phyloP scores from a whole-genome alignment of 2,113 vertebrate species.

The Myotis brandtii region DNA sequence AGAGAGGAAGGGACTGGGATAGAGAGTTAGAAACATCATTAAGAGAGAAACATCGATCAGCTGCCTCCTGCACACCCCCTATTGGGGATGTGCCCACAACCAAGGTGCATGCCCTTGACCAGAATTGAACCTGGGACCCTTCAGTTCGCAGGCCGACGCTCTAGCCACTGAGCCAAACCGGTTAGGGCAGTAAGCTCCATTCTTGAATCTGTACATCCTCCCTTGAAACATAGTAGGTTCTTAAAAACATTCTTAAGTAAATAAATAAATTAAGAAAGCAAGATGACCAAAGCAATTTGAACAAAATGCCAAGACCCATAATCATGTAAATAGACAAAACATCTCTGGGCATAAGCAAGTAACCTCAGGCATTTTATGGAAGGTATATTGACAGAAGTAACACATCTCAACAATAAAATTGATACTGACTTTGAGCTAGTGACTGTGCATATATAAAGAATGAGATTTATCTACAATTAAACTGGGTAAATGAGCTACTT shows the following conservation, averaged over 20 bases:
- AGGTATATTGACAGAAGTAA: background rate
- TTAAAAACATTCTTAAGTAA: background rate
- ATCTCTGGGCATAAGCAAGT: background rate
- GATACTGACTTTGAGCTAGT: background rate
- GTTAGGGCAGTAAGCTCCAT: too few species aligned
- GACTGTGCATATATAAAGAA: background rate
- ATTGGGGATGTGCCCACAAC: too few species aligned
- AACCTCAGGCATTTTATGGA: background rate
- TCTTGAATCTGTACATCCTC: background rate
- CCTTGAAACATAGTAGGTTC: background rate
- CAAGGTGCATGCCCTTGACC: too few species aligned
- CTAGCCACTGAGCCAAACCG: too few species aligned
- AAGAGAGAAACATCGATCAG: too few species aligned
- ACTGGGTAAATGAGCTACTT: background rate
- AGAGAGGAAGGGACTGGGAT: too few species aligned
- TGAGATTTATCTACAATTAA: background rate
- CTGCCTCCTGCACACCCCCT: too few species aligned
- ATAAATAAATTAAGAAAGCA: background rate
- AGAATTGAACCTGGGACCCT: too few species aligned
- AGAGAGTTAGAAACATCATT: too few species aligned
- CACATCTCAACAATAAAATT: background rate
- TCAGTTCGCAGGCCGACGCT: too few species aligned
- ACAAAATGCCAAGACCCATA: background rate
- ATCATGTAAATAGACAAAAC: background rate
- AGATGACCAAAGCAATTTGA: background rate